phyloP scores from a whole-genome alignment of 2,888 invertebrate genomes.

The Metellina segmentata region DNA sequence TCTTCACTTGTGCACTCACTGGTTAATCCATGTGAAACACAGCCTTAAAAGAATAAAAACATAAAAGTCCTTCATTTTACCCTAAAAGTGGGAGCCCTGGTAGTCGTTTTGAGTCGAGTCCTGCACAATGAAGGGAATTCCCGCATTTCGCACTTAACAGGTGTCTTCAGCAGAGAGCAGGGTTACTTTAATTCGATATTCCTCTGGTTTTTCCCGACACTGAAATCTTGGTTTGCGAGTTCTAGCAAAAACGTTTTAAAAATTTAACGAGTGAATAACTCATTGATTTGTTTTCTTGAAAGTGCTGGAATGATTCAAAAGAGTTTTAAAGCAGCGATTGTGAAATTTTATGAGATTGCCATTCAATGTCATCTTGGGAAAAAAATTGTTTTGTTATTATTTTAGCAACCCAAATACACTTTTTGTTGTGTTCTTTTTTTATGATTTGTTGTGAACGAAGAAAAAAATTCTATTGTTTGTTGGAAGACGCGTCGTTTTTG shows the following conservation, averaged over 20 bases:
- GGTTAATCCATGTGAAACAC: too few relatives aligned
- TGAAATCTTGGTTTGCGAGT: not conserved
- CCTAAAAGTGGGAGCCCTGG: too few relatives aligned
- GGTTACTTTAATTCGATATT: not conserved
- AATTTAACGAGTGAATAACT: not conserved
- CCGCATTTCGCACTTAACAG: not conserved
- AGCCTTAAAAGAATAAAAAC: too few relatives aligned
- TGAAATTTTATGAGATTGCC: constrained; percentile 7
- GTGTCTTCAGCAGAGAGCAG: not conserved
- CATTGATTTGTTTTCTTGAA: constrained; percentile 8
- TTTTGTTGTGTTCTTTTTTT: constrained; percentile 12
- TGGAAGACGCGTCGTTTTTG: constrained; percentile 25
- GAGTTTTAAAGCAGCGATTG: not conserved
- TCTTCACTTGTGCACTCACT: too few relatives aligned
- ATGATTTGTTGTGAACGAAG: constrained; percentile 42
- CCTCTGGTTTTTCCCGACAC: not conserved
- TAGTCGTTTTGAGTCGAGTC: not conserved
- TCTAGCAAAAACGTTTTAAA: not conserved
- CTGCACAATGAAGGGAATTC: not conserved
- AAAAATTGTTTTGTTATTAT: not conserved
- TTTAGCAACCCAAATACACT: not conserved
- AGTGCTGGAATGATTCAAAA: not conserved
- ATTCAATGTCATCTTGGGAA: constrained; percentile 23
- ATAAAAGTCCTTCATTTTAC: too few relatives aligned
- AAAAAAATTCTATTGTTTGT: constrained; percentile 3